Base-by-base conservation (phyloP, 2,113 vertebrate species). In the Orthonyx spaldingii region DNA sequence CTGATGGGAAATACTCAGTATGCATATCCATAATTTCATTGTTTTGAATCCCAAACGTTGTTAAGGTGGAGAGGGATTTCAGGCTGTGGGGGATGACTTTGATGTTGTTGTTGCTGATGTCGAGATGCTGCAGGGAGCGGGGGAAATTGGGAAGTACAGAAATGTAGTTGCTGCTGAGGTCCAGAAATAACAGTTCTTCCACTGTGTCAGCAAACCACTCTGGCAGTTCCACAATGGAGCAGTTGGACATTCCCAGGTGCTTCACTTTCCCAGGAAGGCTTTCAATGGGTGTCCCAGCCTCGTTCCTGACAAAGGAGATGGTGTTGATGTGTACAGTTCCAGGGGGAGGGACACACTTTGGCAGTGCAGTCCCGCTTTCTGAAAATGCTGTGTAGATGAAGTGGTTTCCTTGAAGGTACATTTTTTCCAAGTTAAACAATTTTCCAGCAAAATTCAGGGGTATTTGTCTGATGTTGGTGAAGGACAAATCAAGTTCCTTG, bases 171-270 rank as follows among this genome's bases (percentile, higher is more conserved):
- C 80, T 94, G 64, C 95, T 92, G 64, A 97, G 91, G 46, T 97
- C 94, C 76, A 97, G 22, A 84, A 90, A 65, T 18, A 92, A 0
- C 41, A 95, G 32, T 26, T 93, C 52, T 28, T 39, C 10, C 87
- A 94, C 42, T 13, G 47, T 93, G 41, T 39, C n/a, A 26, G 70
- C 94, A 92, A 97, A 97, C 93, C 92, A 94, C 52, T 96, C 91
- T 0, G 95, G 92, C 68, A 97, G 94, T 16, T 97, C 97, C 15
- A 97, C 97, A 2, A 96, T 96, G 55, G 94, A 97, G 93, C 96
- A 97, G 70, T 95, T 95, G 78, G 94, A 94, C 76, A 93, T 91
- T 30, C 18, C 22, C 69, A 97, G 91, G 68, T 65, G 47, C 71
- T 63, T 95, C 6, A 94, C 37, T 23, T 59, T 91, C 13, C 16